Evolutionary conservation across 2,113 vertebrate genomes (phyloP).

Genomic region (Acanthisitta chloris): DNA sequence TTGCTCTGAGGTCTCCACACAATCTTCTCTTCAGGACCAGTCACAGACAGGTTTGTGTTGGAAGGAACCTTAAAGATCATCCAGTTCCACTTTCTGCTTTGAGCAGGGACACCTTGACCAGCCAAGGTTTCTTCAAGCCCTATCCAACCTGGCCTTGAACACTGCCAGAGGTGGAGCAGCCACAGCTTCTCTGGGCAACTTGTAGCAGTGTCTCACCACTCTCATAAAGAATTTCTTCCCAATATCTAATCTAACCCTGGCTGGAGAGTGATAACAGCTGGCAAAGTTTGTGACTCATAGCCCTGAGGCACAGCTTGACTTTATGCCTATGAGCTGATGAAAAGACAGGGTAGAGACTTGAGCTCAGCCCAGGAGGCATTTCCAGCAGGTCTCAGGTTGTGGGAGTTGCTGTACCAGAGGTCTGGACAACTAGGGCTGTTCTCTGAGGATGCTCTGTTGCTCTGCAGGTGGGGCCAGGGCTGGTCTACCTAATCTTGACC

Average conservation of each 20-base stretch:
- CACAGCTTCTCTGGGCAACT: background rate
- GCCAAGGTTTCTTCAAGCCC: background rate
- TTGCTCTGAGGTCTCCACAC: too few species aligned
- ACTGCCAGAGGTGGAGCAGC: background rate
- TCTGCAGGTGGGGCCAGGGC: constrained; percentile 79
- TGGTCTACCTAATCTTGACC: constrained; percentile 77
- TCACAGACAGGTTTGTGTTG: background rate
- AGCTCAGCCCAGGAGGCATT: background rate
- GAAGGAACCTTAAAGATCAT: background rate
- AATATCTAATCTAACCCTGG: background rate
- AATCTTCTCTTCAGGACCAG: too few species aligned
- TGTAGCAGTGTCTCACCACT: background rate
- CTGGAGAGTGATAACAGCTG: background rate
- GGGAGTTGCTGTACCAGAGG: background rate
- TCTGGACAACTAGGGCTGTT: background rate
- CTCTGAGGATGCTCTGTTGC: background rate
- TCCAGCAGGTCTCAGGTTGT: background rate
- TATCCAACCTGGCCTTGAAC: background rate
- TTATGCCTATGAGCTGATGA: background rate
- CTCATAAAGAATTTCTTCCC: background rate
- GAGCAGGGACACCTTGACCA: background rate
- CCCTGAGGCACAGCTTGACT: background rate
- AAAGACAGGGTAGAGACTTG: background rate
- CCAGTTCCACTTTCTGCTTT: too few species aligned
- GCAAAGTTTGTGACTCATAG: background rate